A percentile compares a stretch with the other conserved stretches of the same genome.
These are phyloP conservation scores for Danaus plexippus DNA, from an alignment of 1,140 invertebrate species.

Conservation along the genomic window DNA sequence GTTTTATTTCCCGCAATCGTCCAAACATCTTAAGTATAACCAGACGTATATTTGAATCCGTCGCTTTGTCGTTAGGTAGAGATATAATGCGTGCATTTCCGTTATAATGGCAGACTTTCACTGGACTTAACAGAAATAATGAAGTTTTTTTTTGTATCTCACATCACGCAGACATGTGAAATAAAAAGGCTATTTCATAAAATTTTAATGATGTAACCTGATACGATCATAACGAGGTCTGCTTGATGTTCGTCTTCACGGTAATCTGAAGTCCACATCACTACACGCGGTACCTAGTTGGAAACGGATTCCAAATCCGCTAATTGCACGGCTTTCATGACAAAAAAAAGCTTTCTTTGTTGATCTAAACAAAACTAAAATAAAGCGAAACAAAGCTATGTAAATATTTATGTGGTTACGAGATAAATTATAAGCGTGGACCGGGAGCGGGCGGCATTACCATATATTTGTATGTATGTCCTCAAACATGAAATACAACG, in stretches of 20 bases:
- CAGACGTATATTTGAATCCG: too few species aligned
- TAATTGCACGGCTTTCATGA: too few species aligned
- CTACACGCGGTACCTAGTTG: slow-evolving; percentile 7
- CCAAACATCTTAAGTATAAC: too few species aligned
- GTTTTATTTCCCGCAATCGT: too few species aligned
- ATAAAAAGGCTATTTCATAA: slow-evolving; percentile 15
- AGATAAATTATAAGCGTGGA: slow-evolving; percentile 14
- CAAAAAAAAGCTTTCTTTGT: too few species aligned
- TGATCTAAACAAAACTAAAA: too few species aligned
- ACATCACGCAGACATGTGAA: neutral
- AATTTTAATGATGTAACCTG: slow-evolving; percentile 29
- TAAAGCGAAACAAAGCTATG: slow-evolving; percentile 1
- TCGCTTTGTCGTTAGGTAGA: too few species aligned
- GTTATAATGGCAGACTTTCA: too few species aligned
- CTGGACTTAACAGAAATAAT: too few species aligned
- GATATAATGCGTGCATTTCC: too few species aligned
- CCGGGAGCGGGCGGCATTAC: slow-evolving; percentile 14
- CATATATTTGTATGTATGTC: slow-evolving; percentile 29
- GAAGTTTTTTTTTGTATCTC: too few species aligned
- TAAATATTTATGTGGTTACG: slow-evolving; percentile 16
- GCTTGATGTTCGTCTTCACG: slow-evolving; percentile 13
- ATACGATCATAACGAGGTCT: slow-evolving; percentile 24
- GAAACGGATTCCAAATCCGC: slow-evolving; percentile 1
- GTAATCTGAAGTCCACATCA: neutral
- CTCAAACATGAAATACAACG: slow-evolving; percentile 23